Evolutionary conservation across 2,113 vertebrate species (phyloP).

Genomic region (Chaetodon trifascialis): DNA sequence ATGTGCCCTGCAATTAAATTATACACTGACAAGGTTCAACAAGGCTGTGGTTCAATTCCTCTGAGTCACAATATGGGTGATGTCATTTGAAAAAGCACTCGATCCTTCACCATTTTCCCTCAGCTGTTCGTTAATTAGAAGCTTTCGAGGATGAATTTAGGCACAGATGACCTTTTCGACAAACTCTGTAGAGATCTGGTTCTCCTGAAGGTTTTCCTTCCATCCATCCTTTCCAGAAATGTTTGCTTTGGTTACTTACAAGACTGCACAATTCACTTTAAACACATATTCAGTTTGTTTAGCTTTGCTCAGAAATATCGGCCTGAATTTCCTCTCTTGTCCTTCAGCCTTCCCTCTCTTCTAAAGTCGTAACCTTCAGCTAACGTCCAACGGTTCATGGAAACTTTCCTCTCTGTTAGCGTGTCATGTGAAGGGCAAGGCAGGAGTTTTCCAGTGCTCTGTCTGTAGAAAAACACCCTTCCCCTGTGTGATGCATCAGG

Average conservation of each 20-base stretch:
- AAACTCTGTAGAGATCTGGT: neutral
- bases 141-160: conserved; percentile 24
- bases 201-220: conserved; percentile 19
- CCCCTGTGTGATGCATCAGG: conserved; percentile 37
- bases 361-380: conserved; percentile 48
- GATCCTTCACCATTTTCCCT: neutral
- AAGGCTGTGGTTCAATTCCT: conserved; percentile 9
- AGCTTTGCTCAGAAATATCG: neutral
- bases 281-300: conserved; percentile 31
- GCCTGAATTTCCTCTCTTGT: neutral
- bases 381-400: conserved; percentile 54
- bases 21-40: conserved; percentile 37
- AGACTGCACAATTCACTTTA: neutral
- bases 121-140: neutral
- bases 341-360: conserved; percentile 14
- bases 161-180: conserved; percentile 15
- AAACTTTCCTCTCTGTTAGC: conserved; percentile 63
- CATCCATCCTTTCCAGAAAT: conserved; percentile 7
- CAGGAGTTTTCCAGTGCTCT: conserved; percentile 60
- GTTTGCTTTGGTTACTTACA: conserved; percentile 30
- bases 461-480: conserved; percentile 55
- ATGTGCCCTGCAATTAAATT: conserved; percentile 39
- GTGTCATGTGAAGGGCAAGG: conserved; percentile 65
- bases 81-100: conserved; percentile 1
- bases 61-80: conserved; percentile 7